Conservation (phyloP, 2,888 invertebrate species). For the Penaeus monodon region DNA sequence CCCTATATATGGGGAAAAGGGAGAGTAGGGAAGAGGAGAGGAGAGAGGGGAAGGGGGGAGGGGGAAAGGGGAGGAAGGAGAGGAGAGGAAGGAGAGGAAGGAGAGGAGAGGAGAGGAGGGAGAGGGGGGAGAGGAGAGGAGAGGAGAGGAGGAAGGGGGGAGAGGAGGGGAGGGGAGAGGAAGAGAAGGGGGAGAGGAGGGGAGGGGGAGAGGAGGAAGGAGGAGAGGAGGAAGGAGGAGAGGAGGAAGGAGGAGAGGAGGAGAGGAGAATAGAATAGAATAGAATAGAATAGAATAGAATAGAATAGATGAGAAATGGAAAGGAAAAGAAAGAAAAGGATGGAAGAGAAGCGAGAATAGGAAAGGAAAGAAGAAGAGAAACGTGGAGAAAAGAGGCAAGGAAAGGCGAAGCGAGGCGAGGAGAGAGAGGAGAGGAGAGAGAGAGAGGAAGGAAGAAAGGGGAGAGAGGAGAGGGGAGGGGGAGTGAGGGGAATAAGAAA, state of each 20-base stretch:
- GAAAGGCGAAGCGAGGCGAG: too few species aligned
- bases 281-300: too few species aligned
- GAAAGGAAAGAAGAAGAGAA: too few species aligned
- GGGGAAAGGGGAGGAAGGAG: background rate
- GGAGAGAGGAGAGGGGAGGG: too few species aligned
- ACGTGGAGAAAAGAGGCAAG: too few species aligned
- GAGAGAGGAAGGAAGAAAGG: too few species aligned
- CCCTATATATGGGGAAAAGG: background rate
- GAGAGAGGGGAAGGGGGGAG: background rate
- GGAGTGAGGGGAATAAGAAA: too few species aligned
- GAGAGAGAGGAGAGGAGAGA: too few species aligned
- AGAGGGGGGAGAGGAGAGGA: too few species aligned
- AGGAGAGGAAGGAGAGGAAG: background rate
- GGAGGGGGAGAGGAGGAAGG: background rate
- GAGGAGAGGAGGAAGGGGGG: background rate
- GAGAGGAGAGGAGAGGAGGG: background rate
- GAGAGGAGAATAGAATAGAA: background rate
- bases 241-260: too few species aligned
- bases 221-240: background rate
- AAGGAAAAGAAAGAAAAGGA: too few species aligned
- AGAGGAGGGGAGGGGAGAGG: background rate
- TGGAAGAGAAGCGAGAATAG: too few species aligned
- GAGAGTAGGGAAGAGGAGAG: background rate
- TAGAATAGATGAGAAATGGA: background rate
- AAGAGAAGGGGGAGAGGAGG: background rate